A percentile compares a stretch with the other conserved stretches of the same genome.
These are phyloP conservation scores for Corythoichthys haematopterus DNA, from an alignment of 2,113 vertebrate species.

Conservation along the genomic window DNA sequence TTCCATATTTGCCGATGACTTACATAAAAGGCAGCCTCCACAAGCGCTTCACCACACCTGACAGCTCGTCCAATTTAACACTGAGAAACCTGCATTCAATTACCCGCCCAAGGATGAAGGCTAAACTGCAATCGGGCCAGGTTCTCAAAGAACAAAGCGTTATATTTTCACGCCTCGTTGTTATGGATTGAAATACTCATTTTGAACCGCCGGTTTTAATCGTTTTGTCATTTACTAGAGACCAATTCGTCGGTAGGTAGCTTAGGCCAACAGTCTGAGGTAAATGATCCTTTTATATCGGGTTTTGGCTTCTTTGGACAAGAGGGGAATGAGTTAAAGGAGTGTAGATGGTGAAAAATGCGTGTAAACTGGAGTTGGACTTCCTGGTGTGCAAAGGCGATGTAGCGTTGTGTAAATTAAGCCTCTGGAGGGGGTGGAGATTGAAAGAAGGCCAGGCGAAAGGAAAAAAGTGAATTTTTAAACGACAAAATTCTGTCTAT, in stretches of 20 bases:
- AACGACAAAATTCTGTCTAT: not conserved
- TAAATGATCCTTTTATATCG: not conserved
- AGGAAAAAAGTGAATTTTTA: not conserved
- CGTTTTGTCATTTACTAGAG: constrained; percentile 19
- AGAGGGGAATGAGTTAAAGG: constrained; percentile 29
- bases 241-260: constrained; percentile 16
- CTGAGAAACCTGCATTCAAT: constrained; percentile 48
- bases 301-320: constrained; percentile 18
- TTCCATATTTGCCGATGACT: constrained; percentile 29
- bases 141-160: constrained; percentile 44
- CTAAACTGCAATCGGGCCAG: constrained; percentile 48
- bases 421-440: constrained; percentile 46
- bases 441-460: not conserved
- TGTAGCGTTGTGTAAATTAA: constrained; percentile 56
- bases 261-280: not conserved
- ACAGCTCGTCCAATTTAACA: constrained; percentile 48
- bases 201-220: constrained; percentile 45
- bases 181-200: constrained; percentile 46
- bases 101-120: constrained; percentile 36
- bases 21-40: constrained; percentile 41
- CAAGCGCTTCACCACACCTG: constrained; percentile 15
- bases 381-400: constrained; percentile 25
- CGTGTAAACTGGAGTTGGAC: constrained; percentile 14
- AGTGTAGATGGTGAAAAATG: constrained; percentile 29
- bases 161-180: constrained; percentile 42